A percentile compares a stretch with the other conserved stretches of the same genome.
These are phyloP conservation scores for Tanytarsus gracilentus DNA, from an alignment of 2,888 invertebrate genomes.

Conservation along the genomic window DNA sequence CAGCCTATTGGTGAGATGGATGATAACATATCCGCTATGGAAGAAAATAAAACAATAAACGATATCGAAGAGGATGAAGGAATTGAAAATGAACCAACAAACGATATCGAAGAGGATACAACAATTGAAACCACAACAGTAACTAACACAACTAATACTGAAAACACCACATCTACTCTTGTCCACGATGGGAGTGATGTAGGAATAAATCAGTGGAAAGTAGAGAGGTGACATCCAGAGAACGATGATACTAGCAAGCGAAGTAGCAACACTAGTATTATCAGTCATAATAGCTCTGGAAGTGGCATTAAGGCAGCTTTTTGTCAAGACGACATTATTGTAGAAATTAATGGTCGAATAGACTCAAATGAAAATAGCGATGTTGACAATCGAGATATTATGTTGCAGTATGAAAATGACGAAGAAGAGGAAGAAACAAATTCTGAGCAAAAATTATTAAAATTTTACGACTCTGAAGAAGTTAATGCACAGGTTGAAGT, in stretches of 20 bases:
- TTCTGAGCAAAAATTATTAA: constrained; percentile 22
- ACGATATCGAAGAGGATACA: constrained; percentile 37
- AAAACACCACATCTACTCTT: constrained; percentile 12
- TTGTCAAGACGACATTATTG: constrained; percentile 17
- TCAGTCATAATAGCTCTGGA: constrained; percentile 19
- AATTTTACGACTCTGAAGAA: constrained; percentile 33
- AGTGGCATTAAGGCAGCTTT: constrained; percentile 3
- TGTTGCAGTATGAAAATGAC: constrained; percentile 11
- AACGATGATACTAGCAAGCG: constrained; percentile 31
- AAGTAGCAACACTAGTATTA: constrained; percentile 25
- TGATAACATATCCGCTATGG: background rate
- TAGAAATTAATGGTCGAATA: constrained; percentile 12
- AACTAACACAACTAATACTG: constrained; percentile 19
- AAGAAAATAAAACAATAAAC: constrained; percentile 32
- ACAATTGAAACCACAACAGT: constrained; percentile 28
- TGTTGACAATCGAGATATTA: constrained; percentile 41
- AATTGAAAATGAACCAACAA: constrained; percentile 41
- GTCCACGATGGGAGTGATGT: constrained; percentile 6
- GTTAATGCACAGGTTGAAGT: constrained; percentile 7
- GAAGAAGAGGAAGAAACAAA: constrained; percentile 24
- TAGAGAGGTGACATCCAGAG: constrained; percentile 34
- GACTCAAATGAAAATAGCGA: constrained; percentile 16
- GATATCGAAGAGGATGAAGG: constrained; percentile 35
- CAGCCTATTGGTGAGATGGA: background rate
- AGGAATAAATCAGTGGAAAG: constrained; percentile 32